Evolutionary conservation across 2,113 vertebrate species (phyloP), one percentile per base, ranked within the genome.

Genomic region (Rhinichthys klamathensis): DNA sequence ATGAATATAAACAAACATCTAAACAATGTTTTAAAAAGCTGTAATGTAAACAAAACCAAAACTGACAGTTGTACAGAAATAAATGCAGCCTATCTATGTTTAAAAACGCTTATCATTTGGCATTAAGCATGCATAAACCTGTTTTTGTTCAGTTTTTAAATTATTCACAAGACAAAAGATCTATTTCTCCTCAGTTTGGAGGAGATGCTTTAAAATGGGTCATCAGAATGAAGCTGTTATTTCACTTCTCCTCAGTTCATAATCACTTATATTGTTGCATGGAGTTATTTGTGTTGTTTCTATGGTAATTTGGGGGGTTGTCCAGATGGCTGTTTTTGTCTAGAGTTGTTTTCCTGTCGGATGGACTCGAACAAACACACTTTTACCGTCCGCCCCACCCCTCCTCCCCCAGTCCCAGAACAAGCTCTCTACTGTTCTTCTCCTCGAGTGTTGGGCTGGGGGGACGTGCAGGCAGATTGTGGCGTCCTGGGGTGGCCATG

Each of bases 361-460:
- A 51, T 65, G 46, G 44, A 87, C 38, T 27, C 56, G 51, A 78
- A 78, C 49, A 77, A 61, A 67, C 77, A 27, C 38, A 61, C 56
- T 79, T 60, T 79, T 44, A 61, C 77, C 15, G 77, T 44, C 6
- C 23, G 15, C 56, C n/a, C 35, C 63, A 10, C 38, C 32, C 56
- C 86, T 27, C 61, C 80, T 60, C 82, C 75, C 63, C 54, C 67
- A 44, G 38, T 21, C 44, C 18, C 23, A 56, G 46, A 84, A 87
- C 86, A 84, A 75, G 70, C 38, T 72, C 74, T 65, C 49, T 44
- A 54, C 83, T 87, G 70, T 87, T 46, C 61, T 13, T 46, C 46
- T 67, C 4, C 23, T 21, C 23, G 44, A 56, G 63, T 35, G 60
- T 38, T 74, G 18, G 5, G 18, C 51, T 58, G 75, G 74, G 51